Evolutionary conservation across 1,140 invertebrate species (phyloP), one percentile per base, ranked within the genome.

Genomic region (Augochlora pura): DNA sequence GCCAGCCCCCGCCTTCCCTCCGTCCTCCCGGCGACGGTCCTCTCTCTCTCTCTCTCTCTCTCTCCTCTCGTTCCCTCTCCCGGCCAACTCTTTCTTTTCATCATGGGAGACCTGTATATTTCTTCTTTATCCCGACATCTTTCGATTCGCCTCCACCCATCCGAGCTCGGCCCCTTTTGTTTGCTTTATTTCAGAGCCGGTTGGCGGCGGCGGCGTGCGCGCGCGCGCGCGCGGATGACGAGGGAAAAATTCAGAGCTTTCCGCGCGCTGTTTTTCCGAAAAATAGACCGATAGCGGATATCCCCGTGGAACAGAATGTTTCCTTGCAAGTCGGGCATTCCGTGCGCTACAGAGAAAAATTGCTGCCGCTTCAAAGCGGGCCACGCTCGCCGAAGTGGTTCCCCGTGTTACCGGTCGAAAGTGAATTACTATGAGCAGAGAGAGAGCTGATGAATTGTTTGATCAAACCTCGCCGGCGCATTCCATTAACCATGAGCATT

Each of bases 51-150:
- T 27, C 60, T 46, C 52, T 2, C 39, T 39, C 57, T 18, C 18
- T 18, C 9, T 52, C 18, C 14, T 12, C 27, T 21, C 16, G 4
- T 21, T 81, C 62, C 62, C 25, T 42, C 25, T 46, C 14, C 14
- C 42, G 42, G 4, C 10, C 32, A 65, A 65, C 54, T 52, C 32
- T 39, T n/a, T 73, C 14, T 46, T 60, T 32, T 6, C 1, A 23
- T 8, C 57, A 38, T 25, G 23, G n/a, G 52, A 60, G 67, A 71
- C 67, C 32, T 62, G 64, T 66, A 71, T 77, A 77, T 77, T 63
- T 77, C 67, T 77, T 77, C 32, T 60, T 77, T 70, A 70, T 64
- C 63, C 59, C 4, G 42, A 49, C 27, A 21, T 60, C 42, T 62
- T 77, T 70, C 74, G 23, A 52, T 52, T 52, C 49, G 16, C 49